Conservation (phyloP, 2,797 vertebrate genomes). For the Chelmon rostratus region DNA sequence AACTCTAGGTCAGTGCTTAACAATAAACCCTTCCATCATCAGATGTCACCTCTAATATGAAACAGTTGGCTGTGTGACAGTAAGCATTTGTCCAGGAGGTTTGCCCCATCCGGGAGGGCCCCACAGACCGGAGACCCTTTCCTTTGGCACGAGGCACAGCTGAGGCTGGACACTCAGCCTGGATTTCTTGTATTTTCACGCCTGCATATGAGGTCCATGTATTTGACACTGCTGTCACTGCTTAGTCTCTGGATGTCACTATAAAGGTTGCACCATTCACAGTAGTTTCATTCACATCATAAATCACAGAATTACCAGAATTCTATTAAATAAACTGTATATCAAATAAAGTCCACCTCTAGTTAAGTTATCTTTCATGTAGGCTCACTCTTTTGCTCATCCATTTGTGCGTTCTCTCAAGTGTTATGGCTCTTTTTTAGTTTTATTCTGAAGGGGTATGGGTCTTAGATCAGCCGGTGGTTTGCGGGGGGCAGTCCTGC, state of each 20-base stretch:
- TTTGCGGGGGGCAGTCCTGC: constrained; percentile 68
- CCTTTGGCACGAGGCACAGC: constrained; percentile 73
- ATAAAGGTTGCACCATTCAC: constrained; percentile 22
- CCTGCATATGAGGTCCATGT: constrained; percentile 13
- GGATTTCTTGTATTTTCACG: constrained; percentile 38
- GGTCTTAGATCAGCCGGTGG: constrained; percentile 57
- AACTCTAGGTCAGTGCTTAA: constrained; percentile 25
- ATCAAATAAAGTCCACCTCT: neutral
- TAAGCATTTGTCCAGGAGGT: constrained; percentile 46
- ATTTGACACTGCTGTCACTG: constrained; percentile 43
- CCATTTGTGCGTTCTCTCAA: neutral
- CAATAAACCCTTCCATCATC: constrained; percentile 40
- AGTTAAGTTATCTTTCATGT: constrained; percentile 6
- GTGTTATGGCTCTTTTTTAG: constrained; percentile 18
- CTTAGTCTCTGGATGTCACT: constrained; percentile 15
- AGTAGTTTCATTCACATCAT: constrained; percentile 43
- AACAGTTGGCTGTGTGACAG: constrained; percentile 46
- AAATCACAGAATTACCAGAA: constrained; percentile 34
- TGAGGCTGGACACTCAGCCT: constrained; percentile 37
- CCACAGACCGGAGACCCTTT: constrained; percentile 47
- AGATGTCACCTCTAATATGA: constrained; percentile 28
- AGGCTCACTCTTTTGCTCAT: neutral
- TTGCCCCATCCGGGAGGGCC: constrained; percentile 26
- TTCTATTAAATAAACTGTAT: constrained; percentile 14
- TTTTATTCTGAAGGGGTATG: constrained; percentile 63